Evolutionary conservation across 2,888 invertebrate genomes (phyloP).

Genomic region (Hydrotaea diabolus): DNA sequence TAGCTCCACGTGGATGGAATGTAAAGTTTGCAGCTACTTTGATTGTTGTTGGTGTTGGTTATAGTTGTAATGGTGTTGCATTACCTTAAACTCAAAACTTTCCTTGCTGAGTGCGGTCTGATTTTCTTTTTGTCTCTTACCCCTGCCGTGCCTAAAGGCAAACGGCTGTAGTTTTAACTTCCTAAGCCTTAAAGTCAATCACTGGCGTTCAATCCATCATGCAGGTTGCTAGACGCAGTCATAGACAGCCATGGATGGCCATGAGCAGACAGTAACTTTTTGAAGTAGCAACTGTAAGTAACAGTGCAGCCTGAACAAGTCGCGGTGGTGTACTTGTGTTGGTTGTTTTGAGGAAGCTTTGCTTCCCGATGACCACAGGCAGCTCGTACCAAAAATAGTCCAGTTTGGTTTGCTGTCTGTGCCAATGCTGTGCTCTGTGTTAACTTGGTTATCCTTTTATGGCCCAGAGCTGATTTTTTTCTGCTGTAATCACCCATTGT

Average conservation of each 20-base stretch:
- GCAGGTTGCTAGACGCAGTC: neutral
- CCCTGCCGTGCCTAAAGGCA: neutral
- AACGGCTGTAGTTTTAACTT: conserved; percentile 18
- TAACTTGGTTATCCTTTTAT: conserved; percentile 53
- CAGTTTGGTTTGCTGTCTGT: neutral
- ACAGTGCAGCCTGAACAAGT: too few relatives aligned
- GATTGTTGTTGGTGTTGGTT: neutral
- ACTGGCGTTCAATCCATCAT: conserved; percentile 34
- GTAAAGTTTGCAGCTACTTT: neutral
- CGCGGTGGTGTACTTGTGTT: neutral
- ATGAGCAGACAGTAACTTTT: conserved; percentile 17
- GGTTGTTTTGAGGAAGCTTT: conserved; percentile 53
- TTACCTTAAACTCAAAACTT: conserved; percentile 27
- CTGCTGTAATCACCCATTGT: neutral
- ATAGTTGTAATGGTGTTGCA: neutral
- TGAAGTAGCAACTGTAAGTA: neutral
- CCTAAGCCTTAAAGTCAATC: conserved; percentile 27
- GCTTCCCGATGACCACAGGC: neutral
- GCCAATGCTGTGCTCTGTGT: neutral
- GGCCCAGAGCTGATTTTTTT: neutral
- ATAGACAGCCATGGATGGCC: conserved; percentile 24
- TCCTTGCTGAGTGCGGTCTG: neutral
- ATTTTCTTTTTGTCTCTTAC: conserved; percentile 6
- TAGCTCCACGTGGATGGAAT: conserved; percentile 9
- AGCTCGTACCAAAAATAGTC: conserved; percentile 3